Base-by-base conservation (phyloP, 2,113 vertebrate genomes). In the Chaenocephalus aceratus region DNA sequence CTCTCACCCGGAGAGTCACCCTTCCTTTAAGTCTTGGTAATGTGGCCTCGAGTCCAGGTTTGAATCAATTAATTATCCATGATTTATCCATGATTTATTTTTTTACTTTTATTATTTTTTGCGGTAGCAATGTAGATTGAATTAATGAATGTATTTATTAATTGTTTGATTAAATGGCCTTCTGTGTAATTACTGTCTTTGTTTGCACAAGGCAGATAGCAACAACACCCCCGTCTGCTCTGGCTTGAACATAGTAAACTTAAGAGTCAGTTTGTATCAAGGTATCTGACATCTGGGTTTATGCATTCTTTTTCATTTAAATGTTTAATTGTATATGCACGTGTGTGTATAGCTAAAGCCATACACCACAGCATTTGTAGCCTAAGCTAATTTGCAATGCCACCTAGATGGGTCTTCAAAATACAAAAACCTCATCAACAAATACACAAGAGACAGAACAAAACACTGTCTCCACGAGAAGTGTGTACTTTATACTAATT, bases 131-230 rank as follows among this genome's bases (percentile, higher is more conserved):
- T 79, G 88, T 83, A 86, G 78, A 57, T 41, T 41, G 36, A 30
- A 30, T 30, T 30, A 30, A 30, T 30, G 30, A 41, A 41, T 41
- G 36, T 6, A 41, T 41, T 41, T 41, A 41, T 41, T 41, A 41
- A 41, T 41, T 41, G 36, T 86, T 88, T 92, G 91, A 91, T 91
- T 91, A 85, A 92, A 86, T 83, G 87, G 69, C 88, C 88, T 85
- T 91, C 86, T 75, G 76, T 52, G 79, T 94, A 92, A 94, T 93
- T 93, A 90, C 82, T 90, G 80, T 85, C 82, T 90, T 87, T 89
- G 72, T 92, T 79, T 79, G 63, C 58, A 0, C 59, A 41, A 67
- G 69, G 70, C 64, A 79, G 76, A 84, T 60, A 65, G 77, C 69
- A 52, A 69, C 63, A 62, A 80, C 64, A 58, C 49, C 30, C 34